Base-by-base conservation (phyloP, 2,797 vertebrate species). In the Bovichtus diacanthus region DNA sequence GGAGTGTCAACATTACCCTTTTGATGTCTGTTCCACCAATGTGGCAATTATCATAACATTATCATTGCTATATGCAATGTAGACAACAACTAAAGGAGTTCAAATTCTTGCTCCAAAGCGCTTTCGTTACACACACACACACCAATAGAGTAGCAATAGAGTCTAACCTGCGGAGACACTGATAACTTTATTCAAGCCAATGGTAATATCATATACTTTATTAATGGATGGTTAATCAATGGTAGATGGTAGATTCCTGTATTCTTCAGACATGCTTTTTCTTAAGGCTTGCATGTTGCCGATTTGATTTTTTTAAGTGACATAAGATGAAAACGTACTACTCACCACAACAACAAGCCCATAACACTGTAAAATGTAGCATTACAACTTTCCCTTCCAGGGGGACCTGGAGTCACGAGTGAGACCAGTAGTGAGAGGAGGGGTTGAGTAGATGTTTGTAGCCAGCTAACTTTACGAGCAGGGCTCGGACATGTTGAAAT, bases 401-500 rank as follows among this genome's bases (percentile, higher is more conserved):
- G 63, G 69, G 36, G 74, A 73, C 68, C 47, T 68, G 50, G 60
- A 88, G 72, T 81, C 81, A 75, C 34, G 53, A 77, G 80, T 56
- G 39, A 81, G 60, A 64, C 66, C 64, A 74, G 78, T 16, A 54
- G 67, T 61, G 71, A 79, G 64, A 73, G 78, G 78, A 80, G 83
- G 72, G 63, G 67, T 21, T 50, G 77, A 78, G 71, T 41, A 39
- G 62, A 81, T 81, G 27, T 86, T 65, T 89, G 80, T 59, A 90
- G 85, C 83, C 88, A 81, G 81, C 81, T 62, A 74, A 79, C 83
- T 93, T 93, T 93, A 91, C 70, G 82, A 92, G 90, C 84, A 54
- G 70, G 39, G 66, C 73, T 85, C 78, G 85, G 92, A 88, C 86
- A 93, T 91, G 90, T 88, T 88, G 86, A 93, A 93, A 92, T 91